A percentile compares a stretch with the other conserved stretches of the same genome.
phyloP scores from a whole-genome alignment of 2,888 invertebrate species.

The Trissoscelio sp. region DNA sequence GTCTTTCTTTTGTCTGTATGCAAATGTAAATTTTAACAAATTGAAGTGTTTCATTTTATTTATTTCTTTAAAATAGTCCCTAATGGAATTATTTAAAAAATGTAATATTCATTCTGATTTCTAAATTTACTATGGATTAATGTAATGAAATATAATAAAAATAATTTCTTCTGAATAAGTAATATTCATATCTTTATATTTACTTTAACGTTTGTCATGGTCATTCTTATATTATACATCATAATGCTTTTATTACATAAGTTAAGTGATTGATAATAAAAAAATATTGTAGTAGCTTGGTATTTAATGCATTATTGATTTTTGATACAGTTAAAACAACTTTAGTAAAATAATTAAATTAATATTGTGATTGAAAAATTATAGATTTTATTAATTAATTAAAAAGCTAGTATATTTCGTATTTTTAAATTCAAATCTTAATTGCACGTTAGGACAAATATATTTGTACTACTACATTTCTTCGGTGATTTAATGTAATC shows the following conservation, averaged over 20 bases:
- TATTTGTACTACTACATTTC: conserved; percentile 1
- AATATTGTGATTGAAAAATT: conserved; percentile 1
- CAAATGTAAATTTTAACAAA: no score
- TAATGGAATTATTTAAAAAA: no score
- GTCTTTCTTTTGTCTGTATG: no score
- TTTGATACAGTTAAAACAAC: neutral
- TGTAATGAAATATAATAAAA: no score
- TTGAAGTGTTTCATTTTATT: no score
- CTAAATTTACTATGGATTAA: no score
- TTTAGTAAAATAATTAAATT: neutral
- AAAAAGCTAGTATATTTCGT: no score
- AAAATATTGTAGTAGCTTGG: no score
- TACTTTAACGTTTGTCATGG: neutral
- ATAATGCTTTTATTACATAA: neutral
- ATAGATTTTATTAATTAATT: no score
- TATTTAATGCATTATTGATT: neutral
- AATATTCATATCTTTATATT: neutral
- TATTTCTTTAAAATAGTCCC: no score
- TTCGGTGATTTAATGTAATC: conserved; percentile 27
- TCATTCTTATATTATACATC: neutral
- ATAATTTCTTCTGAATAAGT: no score
- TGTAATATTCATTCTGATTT: no score
- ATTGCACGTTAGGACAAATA: conserved; percentile 3
- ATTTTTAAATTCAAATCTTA: neutral
- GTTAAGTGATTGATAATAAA: neutral